Conservation (phyloP, 2,888 invertebrate species). For the Drosophila planitibia region DNA sequence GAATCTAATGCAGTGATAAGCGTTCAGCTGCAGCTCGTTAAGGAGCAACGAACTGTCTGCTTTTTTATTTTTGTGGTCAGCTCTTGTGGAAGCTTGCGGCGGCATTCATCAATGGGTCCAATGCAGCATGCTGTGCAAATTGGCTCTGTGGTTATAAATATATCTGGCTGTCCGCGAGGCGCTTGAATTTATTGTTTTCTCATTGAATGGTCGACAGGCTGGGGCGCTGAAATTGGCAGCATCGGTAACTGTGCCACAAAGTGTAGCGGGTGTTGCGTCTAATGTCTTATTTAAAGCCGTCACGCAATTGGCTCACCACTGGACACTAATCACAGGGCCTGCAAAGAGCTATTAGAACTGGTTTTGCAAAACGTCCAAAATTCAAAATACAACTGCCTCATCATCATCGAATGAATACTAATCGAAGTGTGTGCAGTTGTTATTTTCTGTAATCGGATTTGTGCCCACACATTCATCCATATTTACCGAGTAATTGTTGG, state of each 20-base stretch:
- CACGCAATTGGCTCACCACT: conserved; percentile 47
- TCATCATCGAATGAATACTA: conserved; percentile 12
- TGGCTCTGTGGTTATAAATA: conserved; percentile 52
- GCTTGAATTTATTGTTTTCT: conserved; percentile 61
- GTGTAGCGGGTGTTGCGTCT: conserved; percentile 40
- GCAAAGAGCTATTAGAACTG: conserved; percentile 45
- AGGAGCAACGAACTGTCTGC: conserved; percentile 32
- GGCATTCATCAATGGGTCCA: conserved; percentile 50
- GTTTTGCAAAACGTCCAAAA: conserved; percentile 26
- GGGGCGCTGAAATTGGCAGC: conserved; percentile 22
- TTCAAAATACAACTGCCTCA: conserved; percentile 3
- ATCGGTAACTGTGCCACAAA: conserved; percentile 7
- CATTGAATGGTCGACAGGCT: conserved; percentile 43
- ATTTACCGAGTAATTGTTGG: conserved; percentile 40
- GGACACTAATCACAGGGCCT: conserved; percentile 72
- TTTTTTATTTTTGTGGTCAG: conserved; percentile 7
- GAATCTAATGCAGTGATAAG: conserved; percentile 58
- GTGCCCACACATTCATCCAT: conserved; percentile 35
- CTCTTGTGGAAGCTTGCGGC: conserved; percentile 43
- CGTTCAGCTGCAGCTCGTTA: conserved; percentile 52
- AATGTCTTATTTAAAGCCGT: conserved; percentile 62
- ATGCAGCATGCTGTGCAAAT: conserved; percentile 75
- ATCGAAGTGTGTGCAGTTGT: background rate
- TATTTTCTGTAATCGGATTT: conserved; percentile 44
- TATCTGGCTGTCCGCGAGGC: conserved; percentile 54